Conservation (phyloP, 1,140 invertebrate genomes). For the Lucilia cuprina region DNA sequence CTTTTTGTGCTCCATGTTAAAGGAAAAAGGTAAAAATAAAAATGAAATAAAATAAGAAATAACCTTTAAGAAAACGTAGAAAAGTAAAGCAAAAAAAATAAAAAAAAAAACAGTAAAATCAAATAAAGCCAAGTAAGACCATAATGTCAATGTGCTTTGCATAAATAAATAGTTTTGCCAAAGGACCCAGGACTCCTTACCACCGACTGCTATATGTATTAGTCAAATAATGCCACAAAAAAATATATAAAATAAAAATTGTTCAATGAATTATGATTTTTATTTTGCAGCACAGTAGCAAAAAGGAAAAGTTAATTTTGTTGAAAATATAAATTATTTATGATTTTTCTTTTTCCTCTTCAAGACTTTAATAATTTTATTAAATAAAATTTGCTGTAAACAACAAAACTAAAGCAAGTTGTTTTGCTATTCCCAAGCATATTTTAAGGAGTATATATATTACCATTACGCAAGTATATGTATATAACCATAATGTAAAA, state of each 20-base stretch:
- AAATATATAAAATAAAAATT: too few relatives aligned
- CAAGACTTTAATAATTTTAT: not conserved
- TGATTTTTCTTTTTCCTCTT: not conserved
- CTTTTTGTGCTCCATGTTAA: too few relatives aligned
- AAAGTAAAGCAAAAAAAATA: conserved; percentile 13
- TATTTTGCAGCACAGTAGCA: not conserved
- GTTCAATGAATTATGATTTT: conserved; percentile 31
- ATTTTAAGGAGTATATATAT: not conserved
- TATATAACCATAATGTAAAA: not conserved
- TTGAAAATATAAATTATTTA: conserved; percentile 26
- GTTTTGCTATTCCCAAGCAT: not conserved
- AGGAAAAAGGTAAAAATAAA: not conserved
- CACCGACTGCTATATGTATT: not conserved
- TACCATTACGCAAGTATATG: too few relatives aligned
- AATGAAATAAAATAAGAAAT: conserved; percentile 6
- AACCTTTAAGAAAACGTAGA: conserved; percentile 6
- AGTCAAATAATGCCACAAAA: not conserved
- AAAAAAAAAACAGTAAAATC: not conserved
- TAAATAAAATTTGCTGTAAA: not conserved
- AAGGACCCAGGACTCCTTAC: not conserved
- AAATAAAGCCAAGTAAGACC: conserved; percentile 1
- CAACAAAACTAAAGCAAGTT: not conserved
- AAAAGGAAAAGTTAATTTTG: conserved; percentile 22
- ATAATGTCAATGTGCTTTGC: conserved; percentile 30
- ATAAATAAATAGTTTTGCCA: conserved; percentile 32